Percentiles rank a stretch among this genome's conserved stretches.
Evolutionary conservation across 2,888 invertebrate species (phyloP).

Genomic region (Kuschelorhynchus macadamiae): DNA sequence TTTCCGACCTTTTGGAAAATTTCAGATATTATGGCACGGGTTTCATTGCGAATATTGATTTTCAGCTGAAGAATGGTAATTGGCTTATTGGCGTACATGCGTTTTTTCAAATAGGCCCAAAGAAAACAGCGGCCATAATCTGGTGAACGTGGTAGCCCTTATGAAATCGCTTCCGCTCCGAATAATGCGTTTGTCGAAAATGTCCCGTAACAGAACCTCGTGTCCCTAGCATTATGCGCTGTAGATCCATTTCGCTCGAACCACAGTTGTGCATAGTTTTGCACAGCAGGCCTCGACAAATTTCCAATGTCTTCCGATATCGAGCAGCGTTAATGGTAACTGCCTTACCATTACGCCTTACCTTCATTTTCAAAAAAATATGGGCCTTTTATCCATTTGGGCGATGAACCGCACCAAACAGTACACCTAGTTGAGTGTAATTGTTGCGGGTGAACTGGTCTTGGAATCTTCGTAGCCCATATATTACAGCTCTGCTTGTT

Average conservation of each 20-base stretch:
- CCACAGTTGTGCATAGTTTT: slow-evolving; percentile 1
- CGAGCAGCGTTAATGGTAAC: not conserved
- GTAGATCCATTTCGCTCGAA: not conserved
- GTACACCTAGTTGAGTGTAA: slow-evolving; percentile 32
- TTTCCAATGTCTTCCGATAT: no score
- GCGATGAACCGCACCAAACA: slow-evolving; percentile 1
- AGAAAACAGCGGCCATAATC: not conserved
- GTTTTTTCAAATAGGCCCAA: not conserved
- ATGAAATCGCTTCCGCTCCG: not conserved
- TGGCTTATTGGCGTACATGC: not conserved
- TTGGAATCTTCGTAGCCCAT: slow-evolving; percentile 57
- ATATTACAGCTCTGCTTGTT: slow-evolving; percentile 58
- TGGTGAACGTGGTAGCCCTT: not conserved
- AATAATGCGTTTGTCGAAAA: not conserved
- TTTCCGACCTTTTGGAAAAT: no score
- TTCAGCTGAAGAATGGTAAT: not conserved
- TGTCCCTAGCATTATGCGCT: not conserved
- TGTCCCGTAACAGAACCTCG: not conserved
- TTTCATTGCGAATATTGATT: not conserved
- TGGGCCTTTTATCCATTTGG: no score
- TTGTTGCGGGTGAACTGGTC: slow-evolving; percentile 46
- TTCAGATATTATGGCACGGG: no score
- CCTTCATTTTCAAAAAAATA: no score
- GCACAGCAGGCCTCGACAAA: slow-evolving; percentile 9
- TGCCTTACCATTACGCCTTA: no score